These are phyloP conservation scores for Eupithecia subumbrata DNA, from an alignment of 2,888 invertebrate genomes.

Conservation along the genomic window DNA sequence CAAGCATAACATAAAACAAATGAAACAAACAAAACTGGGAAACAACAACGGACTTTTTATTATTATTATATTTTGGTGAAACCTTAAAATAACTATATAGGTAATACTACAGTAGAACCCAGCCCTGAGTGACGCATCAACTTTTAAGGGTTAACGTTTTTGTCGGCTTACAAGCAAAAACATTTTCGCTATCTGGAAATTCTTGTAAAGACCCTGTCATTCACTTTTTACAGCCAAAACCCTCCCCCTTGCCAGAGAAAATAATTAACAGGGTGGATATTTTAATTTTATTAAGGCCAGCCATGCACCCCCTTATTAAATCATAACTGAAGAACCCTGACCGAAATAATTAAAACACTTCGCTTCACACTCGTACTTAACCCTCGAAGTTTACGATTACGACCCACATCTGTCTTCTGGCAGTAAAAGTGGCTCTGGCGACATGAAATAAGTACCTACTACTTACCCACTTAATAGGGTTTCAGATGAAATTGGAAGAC, in stretches of 20 bases:
- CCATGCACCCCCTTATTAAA: slow-evolving; percentile 25
- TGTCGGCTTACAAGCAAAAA: background rate
- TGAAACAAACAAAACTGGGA: no score
- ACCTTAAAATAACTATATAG: background rate
- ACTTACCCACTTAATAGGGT: slow-evolving; percentile 4
- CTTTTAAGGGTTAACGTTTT: background rate
- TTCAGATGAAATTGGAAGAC: slow-evolving; percentile 4
- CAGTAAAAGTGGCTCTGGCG: slow-evolving; percentile 20
- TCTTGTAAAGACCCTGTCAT: background rate
- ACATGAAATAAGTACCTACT: slow-evolving; percentile 16
- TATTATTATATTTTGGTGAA: background rate
- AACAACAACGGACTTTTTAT: background rate
- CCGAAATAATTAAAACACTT: slow-evolving; percentile 24
- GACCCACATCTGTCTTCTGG: slow-evolving; percentile 29
- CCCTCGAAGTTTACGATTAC: slow-evolving; percentile 24
- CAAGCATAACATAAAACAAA: background rate
- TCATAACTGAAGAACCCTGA: slow-evolving; percentile 23
- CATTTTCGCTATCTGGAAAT: background rate
- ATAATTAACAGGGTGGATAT: slow-evolving; percentile 17
- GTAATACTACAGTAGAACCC: background rate
- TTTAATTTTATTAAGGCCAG: slow-evolving; percentile 24
- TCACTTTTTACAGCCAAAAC: slow-evolving; percentile 7
- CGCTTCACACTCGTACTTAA: slow-evolving; percentile 23
- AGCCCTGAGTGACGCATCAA: background rate
- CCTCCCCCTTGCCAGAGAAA: slow-evolving; percentile 5